Base-by-base conservation (phyloP, 2,113 vertebrate species). In the Probosciger aterrimus region DNA sequence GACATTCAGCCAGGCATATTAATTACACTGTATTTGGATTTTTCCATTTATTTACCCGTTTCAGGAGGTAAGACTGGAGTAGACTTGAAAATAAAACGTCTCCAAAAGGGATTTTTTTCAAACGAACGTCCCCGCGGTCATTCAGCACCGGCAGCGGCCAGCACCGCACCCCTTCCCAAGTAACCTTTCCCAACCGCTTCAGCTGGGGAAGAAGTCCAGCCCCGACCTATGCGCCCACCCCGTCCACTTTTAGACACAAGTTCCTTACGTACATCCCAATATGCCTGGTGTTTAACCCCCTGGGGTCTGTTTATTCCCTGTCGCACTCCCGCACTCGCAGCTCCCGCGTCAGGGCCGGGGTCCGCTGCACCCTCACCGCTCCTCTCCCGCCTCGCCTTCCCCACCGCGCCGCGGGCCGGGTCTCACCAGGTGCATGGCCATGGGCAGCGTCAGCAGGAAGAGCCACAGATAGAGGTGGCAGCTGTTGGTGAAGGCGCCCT, bases 381-480 rank as follows among this genome's bases (percentile, higher is more conserved):
- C 20, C 55, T 9, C 37, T 18, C 60, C 17, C 33, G 5, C 64
- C 63, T n/a, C 63, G 23, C 41, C n/a, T 19, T 62, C 35, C 15
- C 33, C 16, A n/a, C 67, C 50, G 24, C 67, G 16, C 27, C 27
- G 52, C 52, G 22, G 46, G 22, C 46, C 23, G 37, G 39, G 4
- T 80, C 99, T 99, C 98, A 99, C 99, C 99, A 99, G 97, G 97
- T 99, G 99, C 93, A 99, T 97, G 35, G 98, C 98, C 95, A 99
- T 97, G 33, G 99, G 99, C 95, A 99, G 95, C 97, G 99, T 98
- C 62, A 99, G 98, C 95, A 99, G 97, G 85, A 99, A 99, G 47
- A 99, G 98, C 99, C 99, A 99, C 95, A 99, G 96, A 98, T 99
- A 99, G 77, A 99, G 99, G 83, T 99, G 99, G 95, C 98, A 99